Percentiles rank a stretch among this genome's conserved stretches.
phyloP scores from a whole-genome alignment of 2,888 invertebrate species.

The Azorinus chamasolen region DNA sequence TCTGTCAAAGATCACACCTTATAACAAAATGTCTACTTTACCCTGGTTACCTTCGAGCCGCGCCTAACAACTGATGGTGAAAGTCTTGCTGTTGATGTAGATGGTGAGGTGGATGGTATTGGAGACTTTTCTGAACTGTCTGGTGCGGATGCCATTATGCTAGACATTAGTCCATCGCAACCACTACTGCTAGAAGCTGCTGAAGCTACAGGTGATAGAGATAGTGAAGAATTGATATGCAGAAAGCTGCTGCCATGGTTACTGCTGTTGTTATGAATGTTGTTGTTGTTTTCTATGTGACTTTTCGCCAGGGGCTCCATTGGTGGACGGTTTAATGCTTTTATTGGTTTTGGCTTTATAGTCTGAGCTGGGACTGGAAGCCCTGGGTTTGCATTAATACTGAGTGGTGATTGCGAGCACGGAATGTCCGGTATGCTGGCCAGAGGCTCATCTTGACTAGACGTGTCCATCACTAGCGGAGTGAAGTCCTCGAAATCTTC shows the following conservation, averaged over 20 bases:
- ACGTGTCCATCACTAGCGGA: slow-evolving; percentile 70
- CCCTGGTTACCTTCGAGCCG: slow-evolving; percentile 67
- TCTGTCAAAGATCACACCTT: slow-evolving; percentile 55
- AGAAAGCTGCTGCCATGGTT: no score
- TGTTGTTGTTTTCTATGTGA: no score
- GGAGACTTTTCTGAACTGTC: no score
- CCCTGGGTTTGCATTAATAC: slow-evolving; percentile 46
- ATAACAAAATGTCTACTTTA: slow-evolving; percentile 66
- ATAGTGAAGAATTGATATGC: no score
- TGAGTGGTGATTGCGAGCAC: slow-evolving; percentile 40
- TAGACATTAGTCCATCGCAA: no score
- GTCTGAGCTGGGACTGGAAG: slow-evolving; percentile 21
- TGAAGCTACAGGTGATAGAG: no score
- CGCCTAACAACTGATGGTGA: slow-evolving; percentile 38
- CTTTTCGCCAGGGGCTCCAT: background rate
- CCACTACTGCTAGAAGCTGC: no score
- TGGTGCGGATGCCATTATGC: no score
- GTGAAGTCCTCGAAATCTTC: slow-evolving; percentile 69
- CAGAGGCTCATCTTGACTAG: slow-evolving; percentile 22
- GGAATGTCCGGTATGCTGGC: background rate
- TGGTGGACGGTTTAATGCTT: slow-evolving; percentile 11
- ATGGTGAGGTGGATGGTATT: no score
- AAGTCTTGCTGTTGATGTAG: no score
- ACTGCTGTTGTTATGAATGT: no score
- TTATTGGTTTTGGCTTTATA: slow-evolving; percentile 39